Evolutionary conservation across 2,113 vertebrate species (phyloP).

Genomic region (Acanthochromis polyacanthus): DNA sequence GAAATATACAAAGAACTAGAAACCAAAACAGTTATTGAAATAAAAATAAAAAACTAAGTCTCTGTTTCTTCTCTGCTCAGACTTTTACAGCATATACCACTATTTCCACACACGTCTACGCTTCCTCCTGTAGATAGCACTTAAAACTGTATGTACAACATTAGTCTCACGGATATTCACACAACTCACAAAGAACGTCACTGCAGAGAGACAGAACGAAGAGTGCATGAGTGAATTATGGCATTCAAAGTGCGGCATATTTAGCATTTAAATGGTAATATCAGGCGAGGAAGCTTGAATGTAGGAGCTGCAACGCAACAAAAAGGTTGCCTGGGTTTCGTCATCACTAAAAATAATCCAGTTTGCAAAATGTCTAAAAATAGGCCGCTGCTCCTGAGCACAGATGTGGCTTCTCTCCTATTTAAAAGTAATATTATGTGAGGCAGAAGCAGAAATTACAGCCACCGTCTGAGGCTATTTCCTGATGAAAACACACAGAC

Average conservation of each 20-base stretch:
- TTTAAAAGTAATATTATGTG: constrained; percentile 22
- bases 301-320: not conserved
- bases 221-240: constrained; percentile 24
- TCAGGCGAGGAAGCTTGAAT: not conserved
- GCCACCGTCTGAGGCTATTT: constrained; percentile 5
- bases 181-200: not conserved
- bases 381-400: constrained; percentile 11
- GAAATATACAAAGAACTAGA: constrained; percentile 67
- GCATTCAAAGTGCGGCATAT: constrained; percentile 22
- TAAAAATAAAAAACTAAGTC: constrained; percentile 65
- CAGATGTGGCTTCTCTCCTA: constrained; percentile 21
- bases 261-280: constrained; percentile 1
- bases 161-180: constrained; percentile 22
- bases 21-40: constrained; percentile 40
- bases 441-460: not conserved
- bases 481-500: not conserved
- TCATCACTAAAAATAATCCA: constrained; percentile 29
- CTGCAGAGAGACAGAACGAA: not conserved
- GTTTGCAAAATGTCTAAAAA: constrained; percentile 40
- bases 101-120: constrained; percentile 34
- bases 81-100: constrained; percentile 38
- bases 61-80: constrained; percentile 25
- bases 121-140: constrained; percentile 42
- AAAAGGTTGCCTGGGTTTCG: not conserved
- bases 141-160: constrained; percentile 52